A percentile compares a stretch with the other conserved stretches of the same genome.
Evolutionary conservation across 2,113 vertebrate species (phyloP).

Genomic region (Oplegnathus fasciatus): DNA sequence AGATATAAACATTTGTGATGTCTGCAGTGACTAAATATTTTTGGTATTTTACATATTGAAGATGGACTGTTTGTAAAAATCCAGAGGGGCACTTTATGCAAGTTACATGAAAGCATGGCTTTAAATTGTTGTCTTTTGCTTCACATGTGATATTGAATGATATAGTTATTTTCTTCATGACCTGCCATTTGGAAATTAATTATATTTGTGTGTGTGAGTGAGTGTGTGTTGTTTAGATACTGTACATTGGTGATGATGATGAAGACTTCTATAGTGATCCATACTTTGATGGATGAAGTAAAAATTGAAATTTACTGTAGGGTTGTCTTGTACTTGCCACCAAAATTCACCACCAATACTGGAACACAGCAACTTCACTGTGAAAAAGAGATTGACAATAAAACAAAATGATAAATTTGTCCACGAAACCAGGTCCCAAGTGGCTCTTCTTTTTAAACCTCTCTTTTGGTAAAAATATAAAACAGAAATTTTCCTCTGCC

Average conservation of each 20-base stretch:
- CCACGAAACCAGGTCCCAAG: not conserved
- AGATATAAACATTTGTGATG: not conserved
- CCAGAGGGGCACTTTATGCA: not conserved
- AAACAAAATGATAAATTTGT: constrained; percentile 1
- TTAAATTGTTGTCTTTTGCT: not conserved
- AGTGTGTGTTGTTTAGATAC: no score
- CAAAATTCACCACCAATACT: not conserved
- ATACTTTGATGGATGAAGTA: not conserved
- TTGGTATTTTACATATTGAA: not conserved
- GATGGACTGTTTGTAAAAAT: not conserved
- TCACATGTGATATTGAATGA: not conserved
- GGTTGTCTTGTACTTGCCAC: not conserved
- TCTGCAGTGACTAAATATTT: not conserved
- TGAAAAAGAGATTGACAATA: not conserved
- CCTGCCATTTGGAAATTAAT: not conserved
- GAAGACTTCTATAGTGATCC: not conserved
- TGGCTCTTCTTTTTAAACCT: not conserved
- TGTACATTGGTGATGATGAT: no score
- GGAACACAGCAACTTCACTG: not conserved
- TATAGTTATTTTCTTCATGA: not conserved
- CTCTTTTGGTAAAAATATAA: not conserved
- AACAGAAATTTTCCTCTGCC: not conserved
- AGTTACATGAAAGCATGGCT: not conserved
- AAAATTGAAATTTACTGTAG: not conserved
- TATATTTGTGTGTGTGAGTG: no score